Base-by-base conservation (phyloP, 2,888 invertebrate species). In the Platerodrilus igneus region DNA sequence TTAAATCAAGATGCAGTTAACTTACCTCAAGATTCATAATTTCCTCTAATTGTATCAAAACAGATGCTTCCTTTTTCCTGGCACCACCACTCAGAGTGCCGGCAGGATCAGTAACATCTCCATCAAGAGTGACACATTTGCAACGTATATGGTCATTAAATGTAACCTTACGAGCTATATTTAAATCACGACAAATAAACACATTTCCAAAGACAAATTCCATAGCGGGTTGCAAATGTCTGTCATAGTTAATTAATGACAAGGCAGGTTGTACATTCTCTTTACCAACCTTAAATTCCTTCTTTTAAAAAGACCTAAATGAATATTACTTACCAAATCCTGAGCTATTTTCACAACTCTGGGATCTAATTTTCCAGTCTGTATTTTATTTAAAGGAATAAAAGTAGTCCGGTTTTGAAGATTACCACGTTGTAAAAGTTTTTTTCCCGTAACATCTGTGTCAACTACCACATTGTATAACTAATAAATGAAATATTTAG, bases 1-100 rank as follows among this genome's bases (percentile, higher is more conserved):
- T 6, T 0, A 28, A 28, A 2, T 10, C 11, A 6, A 14, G n/a
- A 21, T 21, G n/a, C n/a, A 6, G 3, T 7, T 21, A 21, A 21
- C 31, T 42, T 50, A 64, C 66, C 54, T 67, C 64, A 27, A 48
- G 50, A 28, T 70, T 58, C 45, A 71, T 69, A 19, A 86, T 69
- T 56, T 79, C 76, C 18, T 74, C 66, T 35, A 83, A 57, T 48
- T 77, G 74, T 10, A 75, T 56, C 15, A 83, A 66, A 44, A 81
- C 63, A 9, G 81, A 77, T 0, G 57, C 68, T 2, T 72, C 72
- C 66, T 75, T 76, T 3, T 73, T 72, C 22, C 72, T 62, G 0
- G 86, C 78, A 62, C 97, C 97, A 58, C 97, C 97, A 37, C 89
- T 82, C 19, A 97, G 72, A 5, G 85, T 85, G 54, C 97, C 99